Percentiles rank a stretch among this genome's conserved stretches.
phyloP scores from a whole-genome alignment of 1,140 invertebrate genomes.

The Solen grandis region DNA sequence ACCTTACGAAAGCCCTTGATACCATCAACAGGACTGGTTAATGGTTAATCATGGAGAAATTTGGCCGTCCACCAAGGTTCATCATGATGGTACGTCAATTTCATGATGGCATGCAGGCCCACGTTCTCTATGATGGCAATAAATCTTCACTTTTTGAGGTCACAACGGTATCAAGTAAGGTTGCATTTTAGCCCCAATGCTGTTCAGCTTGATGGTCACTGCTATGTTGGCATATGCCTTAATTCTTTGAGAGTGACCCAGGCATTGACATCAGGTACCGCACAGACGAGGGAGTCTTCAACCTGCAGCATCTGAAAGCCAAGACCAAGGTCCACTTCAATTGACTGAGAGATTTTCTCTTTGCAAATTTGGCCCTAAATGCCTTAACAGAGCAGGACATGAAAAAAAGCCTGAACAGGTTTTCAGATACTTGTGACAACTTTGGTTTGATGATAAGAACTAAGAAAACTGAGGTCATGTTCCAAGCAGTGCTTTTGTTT shows the following conservation, averaged over 20 bases:
- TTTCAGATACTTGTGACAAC: slow-evolving; percentile 58
- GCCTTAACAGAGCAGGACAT: neutral
- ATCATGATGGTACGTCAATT: slow-evolving; percentile 33
- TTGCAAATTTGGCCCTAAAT: neutral
- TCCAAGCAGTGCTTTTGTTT: slow-evolving; percentile 28
- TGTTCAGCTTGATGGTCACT: slow-evolving; percentile 49
- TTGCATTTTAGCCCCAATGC: slow-evolving; percentile 50
- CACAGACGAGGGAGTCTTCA: slow-evolving; percentile 36
- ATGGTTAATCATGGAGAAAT: slow-evolving; percentile 48
- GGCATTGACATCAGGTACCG: slow-evolving; percentile 36
- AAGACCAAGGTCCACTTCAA: neutral
- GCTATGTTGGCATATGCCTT: slow-evolving; percentile 43
- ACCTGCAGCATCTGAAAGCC: slow-evolving; percentile 13
- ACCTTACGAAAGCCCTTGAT: slow-evolving; percentile 63
- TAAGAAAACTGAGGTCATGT: slow-evolving; percentile 60
- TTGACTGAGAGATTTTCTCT: slow-evolving; percentile 3
- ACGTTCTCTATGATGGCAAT: slow-evolving; percentile 33
- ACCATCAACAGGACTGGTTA: slow-evolving; percentile 41
- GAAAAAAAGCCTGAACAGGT: too few species aligned
- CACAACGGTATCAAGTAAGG: slow-evolving; percentile 57
- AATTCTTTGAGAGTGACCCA: slow-evolving; percentile 8
- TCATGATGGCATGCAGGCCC: slow-evolving; percentile 46
- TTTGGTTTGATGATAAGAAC: slow-evolving; percentile 60
- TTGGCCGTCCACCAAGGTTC: slow-evolving; percentile 52
- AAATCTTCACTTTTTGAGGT: slow-evolving; percentile 23